Conservation (phyloP, 1,140 invertebrate species). For the Orchesella cincta region DNA sequence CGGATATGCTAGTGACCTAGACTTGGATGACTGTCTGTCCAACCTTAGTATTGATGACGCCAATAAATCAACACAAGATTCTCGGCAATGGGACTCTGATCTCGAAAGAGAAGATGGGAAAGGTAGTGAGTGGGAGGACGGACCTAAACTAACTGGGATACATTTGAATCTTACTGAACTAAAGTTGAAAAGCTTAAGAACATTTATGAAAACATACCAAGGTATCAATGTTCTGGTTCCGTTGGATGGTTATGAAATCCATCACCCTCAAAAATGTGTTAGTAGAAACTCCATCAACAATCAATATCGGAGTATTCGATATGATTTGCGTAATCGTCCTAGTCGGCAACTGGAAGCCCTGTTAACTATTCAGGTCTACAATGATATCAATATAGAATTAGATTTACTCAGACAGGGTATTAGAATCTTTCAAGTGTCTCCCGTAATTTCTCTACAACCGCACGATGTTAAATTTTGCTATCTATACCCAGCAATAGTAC, state of each 20-base stretch:
- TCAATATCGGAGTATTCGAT: background rate
- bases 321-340: background rate
- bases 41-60: constrained; percentile 25
- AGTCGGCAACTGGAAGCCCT: background rate
- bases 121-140: background rate
- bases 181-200: background rate
- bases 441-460: constrained; percentile 50
- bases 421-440: constrained; percentile 43
- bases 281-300: background rate
- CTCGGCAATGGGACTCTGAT: background rate
- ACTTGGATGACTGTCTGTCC: background rate
- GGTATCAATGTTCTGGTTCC: background rate
- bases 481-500: constrained; percentile 48
- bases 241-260: constrained; percentile 10
- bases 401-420: constrained; percentile 9
- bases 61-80: background rate
- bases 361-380: background rate
- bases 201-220: background rate
- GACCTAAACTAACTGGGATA: too few species aligned
- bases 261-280: background rate
- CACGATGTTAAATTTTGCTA: constrained; percentile 51
- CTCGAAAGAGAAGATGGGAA: background rate
- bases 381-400: background rate
- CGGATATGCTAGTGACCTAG: background rate
- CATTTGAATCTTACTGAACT: background rate